These are phyloP conservation scores for Urosaurus nigricauda DNA, from an alignment of 2,797 vertebrate species.

Conservation along the genomic window DNA sequence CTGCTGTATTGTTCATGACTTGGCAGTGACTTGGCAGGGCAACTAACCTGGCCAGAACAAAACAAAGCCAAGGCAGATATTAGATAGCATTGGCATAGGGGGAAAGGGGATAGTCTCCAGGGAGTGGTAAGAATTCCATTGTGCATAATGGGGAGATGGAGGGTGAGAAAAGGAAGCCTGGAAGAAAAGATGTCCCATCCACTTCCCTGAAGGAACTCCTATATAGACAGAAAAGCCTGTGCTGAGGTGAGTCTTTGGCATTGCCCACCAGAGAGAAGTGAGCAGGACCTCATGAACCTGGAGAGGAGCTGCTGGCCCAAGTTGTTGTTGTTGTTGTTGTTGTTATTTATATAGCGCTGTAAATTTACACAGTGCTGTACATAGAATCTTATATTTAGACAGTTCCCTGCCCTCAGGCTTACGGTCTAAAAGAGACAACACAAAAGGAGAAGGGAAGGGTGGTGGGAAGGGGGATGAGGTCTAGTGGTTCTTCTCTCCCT, in stretches of 20 bases:
- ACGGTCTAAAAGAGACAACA: too few relatives aligned
- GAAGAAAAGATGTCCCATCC: too few relatives aligned
- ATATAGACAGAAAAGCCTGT: neutral
- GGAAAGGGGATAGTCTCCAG: too few relatives aligned
- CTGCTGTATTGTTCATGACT: neutral
- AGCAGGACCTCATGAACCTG: neutral
- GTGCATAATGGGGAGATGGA: neutral
- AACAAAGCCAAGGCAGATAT: neutral
- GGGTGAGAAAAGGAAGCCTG: too few relatives aligned
- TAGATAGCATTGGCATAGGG: neutral
- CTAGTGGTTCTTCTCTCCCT: too few relatives aligned
- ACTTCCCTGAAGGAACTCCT: neutral
- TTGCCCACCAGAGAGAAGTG: neutral
- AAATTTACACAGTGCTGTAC: too few relatives aligned
- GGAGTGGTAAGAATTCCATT: neutral
- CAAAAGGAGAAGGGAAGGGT: too few relatives aligned
- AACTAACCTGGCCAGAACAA: neutral
- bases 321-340: too few relatives aligned
- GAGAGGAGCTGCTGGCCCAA: neutral
- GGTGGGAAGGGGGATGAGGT: too few relatives aligned
- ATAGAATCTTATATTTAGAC: too few relatives aligned
- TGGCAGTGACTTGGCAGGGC: neutral
- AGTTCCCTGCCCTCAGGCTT: too few relatives aligned
- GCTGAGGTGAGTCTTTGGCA: neutral
- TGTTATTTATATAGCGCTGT: too few relatives aligned